A percentile compares a stretch with the other conserved stretches of the same genome.
These are phyloP conservation scores for Leucophora obtusa DNA, from an alignment of 2,888 invertebrate species.

Conservation along the genomic window DNA sequence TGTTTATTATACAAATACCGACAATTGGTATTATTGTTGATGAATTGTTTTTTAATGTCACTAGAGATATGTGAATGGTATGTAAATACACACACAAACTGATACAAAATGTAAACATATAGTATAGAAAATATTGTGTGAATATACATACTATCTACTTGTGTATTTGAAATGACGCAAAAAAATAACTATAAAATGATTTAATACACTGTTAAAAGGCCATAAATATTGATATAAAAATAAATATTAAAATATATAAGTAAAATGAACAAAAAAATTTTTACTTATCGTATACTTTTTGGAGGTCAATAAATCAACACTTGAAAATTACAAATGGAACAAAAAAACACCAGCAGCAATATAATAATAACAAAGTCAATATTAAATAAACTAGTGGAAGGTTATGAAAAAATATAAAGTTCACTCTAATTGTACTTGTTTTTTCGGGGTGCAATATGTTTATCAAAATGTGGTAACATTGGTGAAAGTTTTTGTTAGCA, in stretches of 20 bases:
- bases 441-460: constrained; percentile 3
- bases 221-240: constrained; percentile 54
- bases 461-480: constrained; percentile 41
- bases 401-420: constrained; percentile 16
- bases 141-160: too few species aligned
- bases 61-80: not conserved
- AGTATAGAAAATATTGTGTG: not conserved
- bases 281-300: constrained; percentile 17
- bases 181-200: constrained; percentile 28
- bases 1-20: constrained; percentile 2
- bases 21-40: not conserved
- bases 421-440: not conserved
- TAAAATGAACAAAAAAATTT: constrained; percentile 1
- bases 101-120: not conserved
- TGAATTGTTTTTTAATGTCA: constrained; percentile 29
- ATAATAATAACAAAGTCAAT: constrained; percentile 44
- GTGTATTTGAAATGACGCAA: not conserved
- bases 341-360: constrained; percentile 21
- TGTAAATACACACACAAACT: too few species aligned
- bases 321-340: constrained; percentile 14
- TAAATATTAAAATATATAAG: constrained; percentile 54
- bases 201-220: constrained; percentile 43
- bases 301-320: constrained; percentile 59
- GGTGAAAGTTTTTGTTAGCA: constrained; percentile 27
- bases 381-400: constrained; percentile 22